Evolutionary conservation across 2,113 vertebrate genomes (phyloP).

Genomic region (Brachyistius frenatus): DNA sequence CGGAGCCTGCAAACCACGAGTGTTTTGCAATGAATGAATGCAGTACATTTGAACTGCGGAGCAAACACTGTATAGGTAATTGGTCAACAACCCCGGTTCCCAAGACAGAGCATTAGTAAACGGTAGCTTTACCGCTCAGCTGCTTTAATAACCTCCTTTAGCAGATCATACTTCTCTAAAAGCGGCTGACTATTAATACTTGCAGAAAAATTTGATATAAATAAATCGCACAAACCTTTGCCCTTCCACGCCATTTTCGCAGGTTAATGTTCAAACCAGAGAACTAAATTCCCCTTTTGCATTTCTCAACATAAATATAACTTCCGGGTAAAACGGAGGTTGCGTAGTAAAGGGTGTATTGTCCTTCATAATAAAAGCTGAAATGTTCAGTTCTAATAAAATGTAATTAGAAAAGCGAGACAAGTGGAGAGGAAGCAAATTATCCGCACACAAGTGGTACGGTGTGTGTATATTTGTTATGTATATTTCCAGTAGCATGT

Average conservation of each 20-base stretch:
- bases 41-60: neutral
- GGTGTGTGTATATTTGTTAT: no score
- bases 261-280: neutral
- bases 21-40: no score
- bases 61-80: neutral
- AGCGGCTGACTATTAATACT: rapidly evolving
- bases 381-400: neutral
- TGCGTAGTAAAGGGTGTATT: neutral
- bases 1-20: conserved; percentile 13
- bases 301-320: neutral
- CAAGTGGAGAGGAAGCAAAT: no score
- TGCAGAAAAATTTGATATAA: no score
- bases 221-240: conserved; percentile 39
- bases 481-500: no score
- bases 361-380: conserved; percentile 60
- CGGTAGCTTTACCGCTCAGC: neutral
- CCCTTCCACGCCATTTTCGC: conserved; percentile 46
- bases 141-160: neutral
- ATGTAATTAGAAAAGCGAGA: no score
- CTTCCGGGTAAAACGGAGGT: conserved; percentile 64
- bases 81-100: neutral
- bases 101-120: neutral
- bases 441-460: no score
- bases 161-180: neutral
- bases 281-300: neutral